phyloP scores from a whole-genome alignment of 2,797 vertebrate genomes.

The Diplodus puntazzo region DNA sequence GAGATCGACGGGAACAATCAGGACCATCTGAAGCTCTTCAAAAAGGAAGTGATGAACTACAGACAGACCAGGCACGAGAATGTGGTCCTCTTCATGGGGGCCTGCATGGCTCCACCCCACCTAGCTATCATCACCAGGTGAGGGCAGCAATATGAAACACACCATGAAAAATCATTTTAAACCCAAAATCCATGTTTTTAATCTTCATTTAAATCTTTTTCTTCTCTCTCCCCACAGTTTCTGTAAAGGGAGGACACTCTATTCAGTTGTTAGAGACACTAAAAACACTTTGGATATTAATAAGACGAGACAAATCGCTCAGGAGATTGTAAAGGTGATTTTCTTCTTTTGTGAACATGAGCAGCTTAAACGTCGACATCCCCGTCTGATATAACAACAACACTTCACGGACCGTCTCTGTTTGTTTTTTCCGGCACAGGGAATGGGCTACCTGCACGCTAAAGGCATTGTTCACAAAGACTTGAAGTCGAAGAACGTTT shows the following conservation, averaged over 20 bases:
- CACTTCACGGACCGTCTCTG: background rate
- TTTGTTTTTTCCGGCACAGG: slow-evolving; percentile 79
- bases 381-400: background rate
- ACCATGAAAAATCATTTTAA: background rate
- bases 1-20: slow-evolving; percentile 99
- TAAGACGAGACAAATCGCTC: slow-evolving; percentile 97
- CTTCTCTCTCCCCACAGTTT: slow-evolving; percentile 84
- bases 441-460: slow-evolving; percentile 98
- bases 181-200: background rate
- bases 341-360: background rate
- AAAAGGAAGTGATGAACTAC: slow-evolving; percentile 99
- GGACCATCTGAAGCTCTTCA: slow-evolving; percentile 98
- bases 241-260: slow-evolving; percentile 96
- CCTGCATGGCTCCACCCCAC: slow-evolving; percentile 98
- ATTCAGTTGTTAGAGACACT: slow-evolving; percentile 94
- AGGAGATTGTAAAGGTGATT: slow-evolving; percentile 97
- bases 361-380: background rate
- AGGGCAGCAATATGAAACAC: slow-evolving; percentile 6
- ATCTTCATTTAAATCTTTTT: background rate
- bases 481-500: slow-evolving; percentile 98
- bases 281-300: slow-evolving; percentile 93
- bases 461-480: slow-evolving; percentile 99
- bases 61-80: slow-evolving; percentile 98
- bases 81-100: slow-evolving; percentile 99
- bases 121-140: slow-evolving; percentile 98